Evolutionary conservation across 2,113 vertebrate species (phyloP).

Genomic region (Upupa epops): DNA sequence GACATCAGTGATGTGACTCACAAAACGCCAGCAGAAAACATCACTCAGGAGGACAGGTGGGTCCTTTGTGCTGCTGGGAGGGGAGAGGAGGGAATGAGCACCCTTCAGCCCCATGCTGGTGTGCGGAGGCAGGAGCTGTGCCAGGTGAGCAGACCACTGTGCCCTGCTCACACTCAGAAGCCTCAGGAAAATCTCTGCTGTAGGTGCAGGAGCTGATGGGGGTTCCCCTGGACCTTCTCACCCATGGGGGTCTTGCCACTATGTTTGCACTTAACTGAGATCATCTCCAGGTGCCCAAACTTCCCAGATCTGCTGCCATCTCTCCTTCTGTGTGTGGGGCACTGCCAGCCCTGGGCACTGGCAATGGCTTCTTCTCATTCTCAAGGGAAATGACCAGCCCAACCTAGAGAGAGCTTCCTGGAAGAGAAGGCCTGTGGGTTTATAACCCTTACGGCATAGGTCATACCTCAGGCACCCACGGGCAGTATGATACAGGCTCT

Average conservation of each 20-base stretch:
- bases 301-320: neutral
- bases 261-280: neutral
- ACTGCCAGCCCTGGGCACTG: neutral
- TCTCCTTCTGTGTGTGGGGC: rapidly evolving
- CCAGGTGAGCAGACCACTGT: neutral
- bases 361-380: neutral
- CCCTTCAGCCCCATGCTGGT: neutral
- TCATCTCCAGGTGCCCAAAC: neutral
- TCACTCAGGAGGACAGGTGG: neutral
- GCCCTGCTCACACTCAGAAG: neutral
- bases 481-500: neutral
- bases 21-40: neutral
- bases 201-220: neutral
- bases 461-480: neutral
- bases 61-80: neutral
- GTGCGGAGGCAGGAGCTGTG: neutral
- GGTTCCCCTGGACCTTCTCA: neutral
- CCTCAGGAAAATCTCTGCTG: neutral
- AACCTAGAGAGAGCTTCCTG: neutral
- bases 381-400: neutral
- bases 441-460: rapidly evolving
- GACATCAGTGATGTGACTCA: conserved; percentile 49
- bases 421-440: neutral
- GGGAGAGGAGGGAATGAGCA: neutral
- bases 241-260: rapidly evolving